Evolutionary conservation across 2,113 vertebrate genomes (phyloP).

Genomic region (Meleagris gallopavo): DNA sequence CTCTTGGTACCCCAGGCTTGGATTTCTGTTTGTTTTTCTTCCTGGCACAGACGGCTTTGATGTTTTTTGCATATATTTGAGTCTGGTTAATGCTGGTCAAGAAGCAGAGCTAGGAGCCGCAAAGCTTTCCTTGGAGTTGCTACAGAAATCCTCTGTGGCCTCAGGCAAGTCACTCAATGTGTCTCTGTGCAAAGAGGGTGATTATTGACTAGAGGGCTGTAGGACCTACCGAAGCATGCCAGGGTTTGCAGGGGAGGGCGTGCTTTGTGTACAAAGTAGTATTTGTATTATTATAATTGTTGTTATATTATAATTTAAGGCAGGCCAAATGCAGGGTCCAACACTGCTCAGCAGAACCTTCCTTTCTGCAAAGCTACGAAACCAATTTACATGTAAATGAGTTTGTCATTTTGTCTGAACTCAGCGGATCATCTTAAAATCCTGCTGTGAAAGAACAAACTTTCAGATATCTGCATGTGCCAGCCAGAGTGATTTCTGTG

Average conservation of each 20-base stretch:
- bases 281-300: slow-evolving; percentile 71
- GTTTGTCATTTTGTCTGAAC: slow-evolving; percentile 72
- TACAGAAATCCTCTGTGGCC: slow-evolving; percentile 65
- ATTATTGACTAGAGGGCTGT: slow-evolving; percentile 61
- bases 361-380: slow-evolving; percentile 66
- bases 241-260: slow-evolving; percentile 60
- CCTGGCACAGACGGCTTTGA: slow-evolving; percentile 44
- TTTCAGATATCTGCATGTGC: slow-evolving; percentile 50
- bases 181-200: slow-evolving; percentile 47
- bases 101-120: slow-evolving; percentile 55
- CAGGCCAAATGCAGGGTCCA: slow-evolving; percentile 63
- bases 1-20: neutral
- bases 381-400: slow-evolving; percentile 75
- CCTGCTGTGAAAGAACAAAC: slow-evolving; percentile 58
- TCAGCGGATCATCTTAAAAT: slow-evolving; percentile 69
- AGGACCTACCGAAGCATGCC: slow-evolving; percentile 69
- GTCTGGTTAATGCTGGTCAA: slow-evolving; percentile 58
- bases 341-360: slow-evolving; percentile 46
- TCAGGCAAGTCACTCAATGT: slow-evolving; percentile 64
- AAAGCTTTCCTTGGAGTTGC: slow-evolving; percentile 63
- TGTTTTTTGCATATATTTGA: slow-evolving; percentile 52
- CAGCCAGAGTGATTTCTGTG: slow-evolving; percentile 24
- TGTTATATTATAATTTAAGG: slow-evolving; percentile 71
- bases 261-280: slow-evolving; percentile 71
- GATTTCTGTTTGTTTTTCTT: slow-evolving; percentile 60